phyloP scores from a whole-genome alignment of 2,888 invertebrate species.

The Sminthurinus aureus region DNA sequence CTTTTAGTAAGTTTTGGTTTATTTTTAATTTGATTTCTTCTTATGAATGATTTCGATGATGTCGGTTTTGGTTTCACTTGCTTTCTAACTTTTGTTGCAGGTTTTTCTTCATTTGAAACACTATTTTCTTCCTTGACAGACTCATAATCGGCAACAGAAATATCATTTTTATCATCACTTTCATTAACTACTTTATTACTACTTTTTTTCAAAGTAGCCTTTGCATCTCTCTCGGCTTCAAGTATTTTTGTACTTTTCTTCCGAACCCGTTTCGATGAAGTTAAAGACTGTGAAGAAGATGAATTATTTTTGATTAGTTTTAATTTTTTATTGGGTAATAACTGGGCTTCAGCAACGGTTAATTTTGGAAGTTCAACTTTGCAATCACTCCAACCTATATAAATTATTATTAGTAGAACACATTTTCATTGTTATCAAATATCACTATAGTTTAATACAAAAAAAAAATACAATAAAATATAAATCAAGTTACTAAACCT shows the following conservation, averaged over 20 bases:
- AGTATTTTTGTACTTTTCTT: not conserved
- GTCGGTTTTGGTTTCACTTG: too few relatives aligned
- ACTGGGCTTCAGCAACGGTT: not conserved
- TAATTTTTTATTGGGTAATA: not conserved
- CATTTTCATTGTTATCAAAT: too few relatives aligned
- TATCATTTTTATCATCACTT: too few relatives aligned
- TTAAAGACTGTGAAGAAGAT: too few relatives aligned
- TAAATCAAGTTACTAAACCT: not conserved
- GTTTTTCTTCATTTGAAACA: too few relatives aligned
- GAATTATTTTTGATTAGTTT: not conserved
- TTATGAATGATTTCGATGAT: too few relatives aligned
- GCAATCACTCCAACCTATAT: slow-evolving; percentile 2
- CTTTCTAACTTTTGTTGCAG: too few relatives aligned
- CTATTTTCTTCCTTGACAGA: too few relatives aligned
- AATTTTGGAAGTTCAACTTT: not conserved
- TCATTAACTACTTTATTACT: not conserved
- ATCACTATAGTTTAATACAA: not conserved
- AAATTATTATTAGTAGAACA: too few relatives aligned
- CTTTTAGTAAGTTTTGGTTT: too few relatives aligned
- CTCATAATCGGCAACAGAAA: too few relatives aligned
- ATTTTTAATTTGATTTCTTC: too few relatives aligned
- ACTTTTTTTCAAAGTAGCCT: not conserved
- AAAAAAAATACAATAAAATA: not conserved
- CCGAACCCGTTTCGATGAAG: not conserved
- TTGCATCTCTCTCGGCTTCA: not conserved